Conservation (phyloP, 1,140 invertebrate genomes). For the Hormaphis cornu region DNA sequence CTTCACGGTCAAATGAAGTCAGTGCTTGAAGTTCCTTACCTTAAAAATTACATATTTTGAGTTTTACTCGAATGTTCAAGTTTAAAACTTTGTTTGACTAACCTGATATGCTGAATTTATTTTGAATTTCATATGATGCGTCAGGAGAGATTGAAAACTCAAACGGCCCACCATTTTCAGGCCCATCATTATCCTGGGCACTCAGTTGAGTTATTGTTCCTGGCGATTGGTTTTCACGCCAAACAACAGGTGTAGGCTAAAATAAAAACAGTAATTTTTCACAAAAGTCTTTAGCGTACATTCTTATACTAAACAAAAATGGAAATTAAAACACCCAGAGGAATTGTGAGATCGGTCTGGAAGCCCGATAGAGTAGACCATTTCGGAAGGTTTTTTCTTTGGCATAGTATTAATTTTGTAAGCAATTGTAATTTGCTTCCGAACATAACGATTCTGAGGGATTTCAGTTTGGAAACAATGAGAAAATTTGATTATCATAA, state of each 20-base stretch:
- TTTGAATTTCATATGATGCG: slow-evolving; percentile 56
- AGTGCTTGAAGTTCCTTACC: slow-evolving; percentile 48
- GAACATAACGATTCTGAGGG: too few species aligned
- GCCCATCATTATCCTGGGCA: slow-evolving; percentile 69
- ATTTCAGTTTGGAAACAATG: too few species aligned
- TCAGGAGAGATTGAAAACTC: slow-evolving; percentile 57
- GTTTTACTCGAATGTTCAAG: neutral
- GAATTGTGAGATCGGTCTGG: too few species aligned
- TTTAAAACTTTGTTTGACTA: neutral
- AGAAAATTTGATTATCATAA: too few species aligned
- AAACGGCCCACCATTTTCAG: slow-evolving; percentile 73
- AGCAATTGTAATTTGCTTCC: too few species aligned
- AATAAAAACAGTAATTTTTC: slow-evolving; percentile 26
- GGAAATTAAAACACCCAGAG: too few species aligned
- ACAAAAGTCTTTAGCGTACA: neutral
- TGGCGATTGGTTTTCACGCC: slow-evolving; percentile 64
- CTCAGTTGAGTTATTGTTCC: slow-evolving; percentile 58
- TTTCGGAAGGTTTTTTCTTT: too few species aligned
- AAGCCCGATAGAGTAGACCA: too few species aligned
- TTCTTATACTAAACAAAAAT: neutral
- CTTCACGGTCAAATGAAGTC: slow-evolving; percentile 77
- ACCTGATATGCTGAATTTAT: slow-evolving; percentile 60
- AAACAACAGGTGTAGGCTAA: slow-evolving; percentile 63
- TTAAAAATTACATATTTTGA: slow-evolving; percentile 31
- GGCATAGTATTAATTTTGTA: too few species aligned